These are phyloP conservation scores for Dusona sp. DNA, from an alignment of 2,888 invertebrate species.

Conservation along the genomic window DNA sequence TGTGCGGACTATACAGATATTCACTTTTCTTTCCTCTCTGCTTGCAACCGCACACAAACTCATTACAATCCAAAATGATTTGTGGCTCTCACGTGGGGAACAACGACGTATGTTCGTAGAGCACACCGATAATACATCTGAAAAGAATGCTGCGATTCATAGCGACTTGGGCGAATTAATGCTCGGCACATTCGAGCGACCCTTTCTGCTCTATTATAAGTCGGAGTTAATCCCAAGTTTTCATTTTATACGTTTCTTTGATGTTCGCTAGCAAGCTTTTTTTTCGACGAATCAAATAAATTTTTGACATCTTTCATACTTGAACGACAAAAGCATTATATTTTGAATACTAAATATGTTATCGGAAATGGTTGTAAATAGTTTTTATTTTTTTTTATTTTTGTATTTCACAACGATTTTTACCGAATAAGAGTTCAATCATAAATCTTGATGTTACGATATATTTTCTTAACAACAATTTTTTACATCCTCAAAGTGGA, in stretches of 20 bases:
- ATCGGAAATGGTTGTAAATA: not conserved
- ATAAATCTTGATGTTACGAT: too few relatives aligned
- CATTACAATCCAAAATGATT: slow-evolving; percentile 64
- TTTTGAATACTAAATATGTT: not conserved
- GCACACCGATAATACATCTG: slow-evolving; percentile 11
- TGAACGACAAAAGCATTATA: not conserved
- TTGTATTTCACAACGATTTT: not conserved
- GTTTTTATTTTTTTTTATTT: not conserved
- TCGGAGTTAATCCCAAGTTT: slow-evolving; percentile 32
- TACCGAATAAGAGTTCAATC: not conserved
- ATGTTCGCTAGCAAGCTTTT: not conserved
- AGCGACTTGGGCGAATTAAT: slow-evolving; percentile 41
- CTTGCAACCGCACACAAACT: slow-evolving; percentile 47
- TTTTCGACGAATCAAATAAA: not conserved
- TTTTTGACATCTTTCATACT: not conserved
- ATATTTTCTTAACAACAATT: too few relatives aligned
- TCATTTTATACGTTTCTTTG: not conserved
- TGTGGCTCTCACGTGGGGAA: slow-evolving; percentile 46
- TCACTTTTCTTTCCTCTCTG: slow-evolving; percentile 21
- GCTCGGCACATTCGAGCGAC: slow-evolving; percentile 22
- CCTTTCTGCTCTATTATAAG: slow-evolving; percentile 14
- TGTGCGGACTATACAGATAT: slow-evolving; percentile 11
- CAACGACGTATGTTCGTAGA: slow-evolving; percentile 21
- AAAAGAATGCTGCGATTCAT: slow-evolving; percentile 54
- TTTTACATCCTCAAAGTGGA: too few relatives aligned